Evolutionary conservation across 2,113 vertebrate genomes (phyloP), one percentile per base, ranked within the genome.

Genomic region (Phocoena phocoena): DNA sequence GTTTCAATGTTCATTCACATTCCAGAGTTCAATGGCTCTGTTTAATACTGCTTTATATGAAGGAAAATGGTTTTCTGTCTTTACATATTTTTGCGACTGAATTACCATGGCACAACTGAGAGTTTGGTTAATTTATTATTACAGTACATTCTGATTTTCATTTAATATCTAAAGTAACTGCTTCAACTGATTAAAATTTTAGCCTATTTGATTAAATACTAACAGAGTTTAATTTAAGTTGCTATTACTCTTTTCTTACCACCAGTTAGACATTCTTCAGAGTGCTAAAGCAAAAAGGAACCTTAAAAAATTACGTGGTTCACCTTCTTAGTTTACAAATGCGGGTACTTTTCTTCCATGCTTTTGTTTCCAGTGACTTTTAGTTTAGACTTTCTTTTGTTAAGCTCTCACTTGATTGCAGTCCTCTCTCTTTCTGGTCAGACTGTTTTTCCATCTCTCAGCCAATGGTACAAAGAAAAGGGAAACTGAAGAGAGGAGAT

Each of bases 381-480:
- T 80, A 38, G 23, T 93, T 95, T 84, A 73, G 36, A 53, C 93
- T 95, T 96, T 95, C 44, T 93, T 95, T 83, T 86, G 44, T 97
- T 93, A 18, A 31, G 7, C 0, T 58, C 47, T 62, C 13, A 11
- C 4, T 58, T 53, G 41, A 86, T 70, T 97, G 93, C 58, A 47
- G 41, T 63, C 82, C 79, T 96, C 74, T 92, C 50, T 83, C 58
- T 67, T 41, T 82, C 89, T 67, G 31, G 44, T 93, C 95, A 79
- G 84, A 83, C 67, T 96, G 97, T 68, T 98, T 97, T 98, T 99
- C 99, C 99, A 99, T 96, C 96, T 99, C 94, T 98, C 99, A 71
- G 99, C 99, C 73, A 98, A 74, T 8, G 99, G 99, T 98, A 99
- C 99, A 33, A 99, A 96, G 98, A 99, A 99, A 91, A 99, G 98